Conservation (phyloP, 2,113 vertebrate species). For the Xiphorhynchus elegans region DNA sequence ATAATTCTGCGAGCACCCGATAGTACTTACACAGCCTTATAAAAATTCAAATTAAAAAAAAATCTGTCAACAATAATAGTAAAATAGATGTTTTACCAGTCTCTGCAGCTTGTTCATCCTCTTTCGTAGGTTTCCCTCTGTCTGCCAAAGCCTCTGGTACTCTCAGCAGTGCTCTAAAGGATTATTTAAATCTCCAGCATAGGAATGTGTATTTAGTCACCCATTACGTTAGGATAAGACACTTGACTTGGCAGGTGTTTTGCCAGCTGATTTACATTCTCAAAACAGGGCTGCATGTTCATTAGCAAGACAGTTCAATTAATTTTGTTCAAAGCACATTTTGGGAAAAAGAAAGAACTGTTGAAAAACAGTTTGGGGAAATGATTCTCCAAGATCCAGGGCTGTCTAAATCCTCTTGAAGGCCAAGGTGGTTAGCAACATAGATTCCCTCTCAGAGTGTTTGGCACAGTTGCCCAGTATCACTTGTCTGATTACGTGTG, state of each 20-base stretch:
- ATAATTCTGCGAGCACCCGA: background rate
- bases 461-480: background rate
- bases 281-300: background rate
- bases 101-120: constrained; percentile 56
- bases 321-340: background rate
- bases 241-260: constrained; percentile 41
- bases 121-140: background rate
- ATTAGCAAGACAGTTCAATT: background rate
- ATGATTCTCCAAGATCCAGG: background rate
- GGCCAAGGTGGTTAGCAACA: background rate
- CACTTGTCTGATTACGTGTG: background rate
- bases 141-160: background rate
- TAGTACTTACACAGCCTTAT: background rate
- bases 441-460: background rate
- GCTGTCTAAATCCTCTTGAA: background rate
- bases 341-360: background rate
- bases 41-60: background rate
- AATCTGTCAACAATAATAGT: background rate
- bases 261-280: constrained; percentile 30
- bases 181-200: constrained; percentile 37
- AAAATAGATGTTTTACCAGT: constrained; percentile 44
- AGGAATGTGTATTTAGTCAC: constrained; percentile 64
- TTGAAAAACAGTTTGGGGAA: background rate
- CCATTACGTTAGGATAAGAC: constrained; percentile 40
- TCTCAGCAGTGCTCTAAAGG: constrained; percentile 23